These are phyloP conservation scores for Trididemnum miniatum DNA, from an alignment of 23 tunicate genomes.

Conservation along the genomic window DNA sequence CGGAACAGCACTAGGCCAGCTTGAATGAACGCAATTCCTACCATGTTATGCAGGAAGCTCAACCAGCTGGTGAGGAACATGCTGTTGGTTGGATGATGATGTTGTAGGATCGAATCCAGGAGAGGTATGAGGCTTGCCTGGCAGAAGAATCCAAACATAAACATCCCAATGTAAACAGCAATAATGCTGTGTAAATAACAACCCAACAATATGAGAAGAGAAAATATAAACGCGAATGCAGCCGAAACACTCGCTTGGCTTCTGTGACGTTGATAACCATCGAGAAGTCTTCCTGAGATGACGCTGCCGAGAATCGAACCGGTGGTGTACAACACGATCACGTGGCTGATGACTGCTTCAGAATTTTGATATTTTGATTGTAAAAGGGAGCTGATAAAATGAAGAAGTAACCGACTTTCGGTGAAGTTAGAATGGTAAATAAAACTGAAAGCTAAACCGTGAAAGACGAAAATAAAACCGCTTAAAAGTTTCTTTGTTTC, in stretches of 20 bases:
- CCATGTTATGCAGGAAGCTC: not conserved
- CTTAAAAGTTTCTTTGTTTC: not conserved
- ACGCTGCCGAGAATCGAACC: not conserved
- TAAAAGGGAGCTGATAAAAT: too few species aligned
- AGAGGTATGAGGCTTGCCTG: not conserved
- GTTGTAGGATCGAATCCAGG: slow-evolving; percentile 4
- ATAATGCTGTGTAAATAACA: not conserved
- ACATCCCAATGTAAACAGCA: not conserved
- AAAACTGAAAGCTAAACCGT: not conserved
- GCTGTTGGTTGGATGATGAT: not conserved
- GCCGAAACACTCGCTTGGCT: not conserved
- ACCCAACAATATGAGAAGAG: not conserved
- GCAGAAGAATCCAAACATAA: not conserved
- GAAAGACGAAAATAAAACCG: not conserved
- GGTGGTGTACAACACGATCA: not conserved
- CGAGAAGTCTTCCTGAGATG: slow-evolving; percentile 3
- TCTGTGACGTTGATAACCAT: not conserved
- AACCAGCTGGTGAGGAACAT: not conserved
- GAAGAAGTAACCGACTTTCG: not conserved
- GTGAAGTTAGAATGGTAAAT: not conserved
- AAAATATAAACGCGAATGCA: not conserved
- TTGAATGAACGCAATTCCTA: not conserved
- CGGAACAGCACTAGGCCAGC: not conserved
- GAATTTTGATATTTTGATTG: not conserved
- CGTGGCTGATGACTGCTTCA: not conserved